Base-by-base conservation (phyloP, 1,140 invertebrate genomes). In the Cyphomyrmex costatus region DNA sequence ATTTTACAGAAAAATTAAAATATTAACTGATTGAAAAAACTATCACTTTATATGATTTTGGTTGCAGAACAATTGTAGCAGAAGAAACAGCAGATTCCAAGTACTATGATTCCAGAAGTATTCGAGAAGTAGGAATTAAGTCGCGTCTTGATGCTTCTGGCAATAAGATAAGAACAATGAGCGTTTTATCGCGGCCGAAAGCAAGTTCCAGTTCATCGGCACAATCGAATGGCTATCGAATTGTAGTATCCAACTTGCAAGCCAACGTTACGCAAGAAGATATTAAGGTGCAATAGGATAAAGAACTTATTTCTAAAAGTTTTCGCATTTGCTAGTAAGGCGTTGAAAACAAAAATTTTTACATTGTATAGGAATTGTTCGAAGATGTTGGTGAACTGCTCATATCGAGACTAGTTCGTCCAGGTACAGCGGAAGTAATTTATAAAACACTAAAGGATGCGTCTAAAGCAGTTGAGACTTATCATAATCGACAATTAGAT, bases 401-500 rank as follows among this genome's bases (percentile, higher is more conserved):
- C 56, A 97, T 97, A 86, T 98, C 98, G 2, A 96, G 97, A 89
- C 95, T 99, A 89, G 97, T 98, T n/a, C 96, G 98, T 71, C 96
- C 97, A 5, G 98, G 98, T 6, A 97, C 97, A 14, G 98, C 98
- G 0, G 98, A 99, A 95, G 98, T 99, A 14, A 97, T 98, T 88
- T 99, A 98, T 93, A 97, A 97, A 90, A 97, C 96, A 53, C 94
- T 97, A 74, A 97, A 98, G 87, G 98, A 99, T 95, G 98, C 98
- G 60, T 96, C 97, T 82, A 97, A 97, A 93, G 98, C 98, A 36
- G 98, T 98, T 8, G 98, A 98, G 90, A 97, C 98, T 53, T 99
- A 99, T 95, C 98, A 99, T 93, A 98, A 98, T 93, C 95, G 98
- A 70, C 98, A 98, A 92, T 95, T 98, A 27, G 98, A 98, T 95